Evolutionary conservation across 2,888 invertebrate genomes (phyloP).

Genomic region (Idaea straminata): DNA sequence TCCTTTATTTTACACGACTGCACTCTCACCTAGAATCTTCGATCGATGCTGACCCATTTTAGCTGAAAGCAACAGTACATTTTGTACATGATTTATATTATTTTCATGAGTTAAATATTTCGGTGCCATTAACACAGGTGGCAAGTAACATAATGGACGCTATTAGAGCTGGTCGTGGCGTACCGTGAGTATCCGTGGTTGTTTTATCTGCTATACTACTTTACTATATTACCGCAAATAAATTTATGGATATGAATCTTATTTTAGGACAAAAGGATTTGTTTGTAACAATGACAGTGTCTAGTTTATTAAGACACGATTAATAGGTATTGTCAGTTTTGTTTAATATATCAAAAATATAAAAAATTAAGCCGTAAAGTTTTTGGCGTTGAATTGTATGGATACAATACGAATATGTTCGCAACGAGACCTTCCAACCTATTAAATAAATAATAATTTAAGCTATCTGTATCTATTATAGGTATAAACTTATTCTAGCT

Average conservation of each 20-base stretch:
- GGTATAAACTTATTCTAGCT: too few species aligned
- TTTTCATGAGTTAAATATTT: conserved; percentile 76
- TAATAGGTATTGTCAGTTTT: too few species aligned
- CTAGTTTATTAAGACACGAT: too few species aligned
- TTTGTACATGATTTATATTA: conserved; percentile 55
- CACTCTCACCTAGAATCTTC: not conserved
- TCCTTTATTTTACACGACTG: not conserved
- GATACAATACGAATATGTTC: too few species aligned
- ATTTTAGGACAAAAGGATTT: too few species aligned
- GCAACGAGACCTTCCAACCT: too few species aligned
- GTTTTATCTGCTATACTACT: conserved; percentile 22
- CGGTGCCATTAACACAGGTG: conserved; percentile 75
- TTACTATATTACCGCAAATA: not conserved
- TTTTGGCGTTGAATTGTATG: too few species aligned
- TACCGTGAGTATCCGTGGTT: conserved; percentile 47
- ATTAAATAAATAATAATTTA: too few species aligned
- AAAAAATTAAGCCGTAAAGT: too few species aligned
- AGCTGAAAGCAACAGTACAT: conserved; percentile 42
- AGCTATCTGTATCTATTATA: too few species aligned
- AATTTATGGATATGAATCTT: not conserved
- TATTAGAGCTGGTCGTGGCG: conserved; percentile 56
- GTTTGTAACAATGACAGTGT: too few species aligned
- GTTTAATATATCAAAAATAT: too few species aligned
- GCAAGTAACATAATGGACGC: conserved; percentile 71
- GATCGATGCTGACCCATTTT: not conserved